phyloP scores from a whole-genome alignment of 64 coral and sea anemone species.

The Orbicella faveolata region DNA sequence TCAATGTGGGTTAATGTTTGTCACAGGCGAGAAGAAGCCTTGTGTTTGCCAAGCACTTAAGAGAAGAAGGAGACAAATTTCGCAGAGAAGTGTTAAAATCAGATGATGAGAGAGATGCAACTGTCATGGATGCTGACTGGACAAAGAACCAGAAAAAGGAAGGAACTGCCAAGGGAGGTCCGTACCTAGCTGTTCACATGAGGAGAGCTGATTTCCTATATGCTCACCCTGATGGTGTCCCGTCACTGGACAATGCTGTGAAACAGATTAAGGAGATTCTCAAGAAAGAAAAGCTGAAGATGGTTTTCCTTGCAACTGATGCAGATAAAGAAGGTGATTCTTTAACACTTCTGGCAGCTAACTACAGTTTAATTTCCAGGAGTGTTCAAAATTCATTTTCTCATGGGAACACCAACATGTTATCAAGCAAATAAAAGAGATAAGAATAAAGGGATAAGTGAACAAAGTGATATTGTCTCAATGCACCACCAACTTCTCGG shows the following conservation, averaged over 20 bases:
- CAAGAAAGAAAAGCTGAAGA: constrained; percentile 82
- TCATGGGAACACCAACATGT: too few species aligned
- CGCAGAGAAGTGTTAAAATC: constrained; percentile 80
- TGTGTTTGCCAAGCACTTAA: constrained; percentile 94
- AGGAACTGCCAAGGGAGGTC: constrained; percentile 78
- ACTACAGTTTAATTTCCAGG: too few species aligned
- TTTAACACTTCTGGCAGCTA: too few species aligned
- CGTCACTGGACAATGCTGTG: constrained; percentile 78
- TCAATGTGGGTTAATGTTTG: not conserved
- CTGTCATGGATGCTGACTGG: constrained; percentile 91
- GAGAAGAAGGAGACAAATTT: constrained; percentile 94
- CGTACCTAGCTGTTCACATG: constrained; percentile 89
- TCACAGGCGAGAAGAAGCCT: constrained; percentile 85
- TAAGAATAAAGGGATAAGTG: too few species aligned
- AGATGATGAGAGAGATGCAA: constrained; percentile 79
- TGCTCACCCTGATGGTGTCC: constrained; percentile 76
- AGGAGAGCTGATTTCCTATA: constrained; percentile 93
- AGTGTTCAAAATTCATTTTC: too few species aligned
- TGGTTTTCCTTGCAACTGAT: constrained; percentile 95
- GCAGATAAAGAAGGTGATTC: constrained; percentile 76
- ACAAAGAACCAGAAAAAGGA: constrained; percentile 93
- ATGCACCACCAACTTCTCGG: too few species aligned
- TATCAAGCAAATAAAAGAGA: too few species aligned
- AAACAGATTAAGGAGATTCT: constrained; percentile 89
- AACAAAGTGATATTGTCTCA: too few species aligned